Conservation (phyloP, 2,113 vertebrate species). For the Petrocephalus microphthalmus region DNA sequence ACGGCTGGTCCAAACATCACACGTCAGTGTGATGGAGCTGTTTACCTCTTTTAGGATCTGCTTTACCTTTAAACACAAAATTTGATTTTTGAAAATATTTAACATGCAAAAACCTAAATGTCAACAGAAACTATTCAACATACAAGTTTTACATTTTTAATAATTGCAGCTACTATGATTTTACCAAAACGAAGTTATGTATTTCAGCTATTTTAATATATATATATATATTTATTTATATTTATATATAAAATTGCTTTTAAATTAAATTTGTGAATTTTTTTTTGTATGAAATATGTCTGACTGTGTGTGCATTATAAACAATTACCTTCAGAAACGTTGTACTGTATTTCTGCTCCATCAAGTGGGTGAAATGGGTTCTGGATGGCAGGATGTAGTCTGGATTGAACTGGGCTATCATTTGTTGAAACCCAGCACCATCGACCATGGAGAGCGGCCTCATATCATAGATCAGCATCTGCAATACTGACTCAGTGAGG, state of each 20-base stretch:
- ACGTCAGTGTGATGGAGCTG: not conserved
- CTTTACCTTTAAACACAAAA: not conserved
- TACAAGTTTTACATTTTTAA: not conserved
- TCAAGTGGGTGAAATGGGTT: not conserved
- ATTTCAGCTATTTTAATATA: not conserved
- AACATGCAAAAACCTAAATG: not conserved
- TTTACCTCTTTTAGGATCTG: not conserved
- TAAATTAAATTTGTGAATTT: too few relatives aligned
- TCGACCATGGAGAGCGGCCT: not conserved
- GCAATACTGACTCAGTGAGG: not conserved
- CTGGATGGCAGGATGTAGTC: not conserved
- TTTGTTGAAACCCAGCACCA: constrained; percentile 3
- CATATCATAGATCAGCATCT: not conserved
- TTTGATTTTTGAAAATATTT: not conserved
- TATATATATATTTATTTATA: too few relatives aligned
- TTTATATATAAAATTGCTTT: too few relatives aligned
- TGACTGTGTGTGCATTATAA: not conserved
- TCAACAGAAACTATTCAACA: not conserved
- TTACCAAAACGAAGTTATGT: not conserved
- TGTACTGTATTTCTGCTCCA: not conserved
- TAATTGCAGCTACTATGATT: not conserved
- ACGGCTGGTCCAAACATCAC: not conserved
- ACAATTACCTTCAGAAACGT: not conserved
- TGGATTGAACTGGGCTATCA: not conserved
- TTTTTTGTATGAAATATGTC: not conserved